Conservation (phyloP, 2,797 vertebrate genomes). For the Accipiter superciliosus region DNA sequence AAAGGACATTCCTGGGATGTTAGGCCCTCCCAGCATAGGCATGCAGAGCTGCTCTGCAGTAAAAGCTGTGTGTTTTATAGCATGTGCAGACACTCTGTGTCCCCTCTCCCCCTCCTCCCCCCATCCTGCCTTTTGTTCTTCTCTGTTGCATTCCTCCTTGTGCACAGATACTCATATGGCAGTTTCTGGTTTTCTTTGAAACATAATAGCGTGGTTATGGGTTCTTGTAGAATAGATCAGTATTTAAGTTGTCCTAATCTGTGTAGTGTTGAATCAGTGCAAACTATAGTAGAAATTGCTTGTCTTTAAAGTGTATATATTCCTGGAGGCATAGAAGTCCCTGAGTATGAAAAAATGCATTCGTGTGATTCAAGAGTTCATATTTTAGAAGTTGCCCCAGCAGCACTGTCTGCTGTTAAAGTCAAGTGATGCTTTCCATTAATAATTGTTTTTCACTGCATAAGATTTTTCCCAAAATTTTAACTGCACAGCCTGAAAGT, state of each 20-base stretch:
- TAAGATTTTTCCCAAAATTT: not conserved
- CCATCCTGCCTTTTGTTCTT: not conserved
- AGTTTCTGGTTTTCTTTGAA: not conserved
- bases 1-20: not conserved
- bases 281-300: not conserved
- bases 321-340: not conserved
- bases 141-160: not conserved
- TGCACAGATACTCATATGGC: not conserved
- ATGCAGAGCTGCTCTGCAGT: not conserved
- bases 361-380: not conserved
- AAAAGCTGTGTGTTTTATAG: not conserved
- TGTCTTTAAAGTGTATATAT: not conserved
- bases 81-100: not conserved
- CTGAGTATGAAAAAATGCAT: not conserved
- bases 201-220: accelerated
- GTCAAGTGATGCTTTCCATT: not conserved
- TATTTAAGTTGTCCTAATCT: not conserved
- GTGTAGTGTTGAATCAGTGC: not conserved
- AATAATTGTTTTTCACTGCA: not conserved
- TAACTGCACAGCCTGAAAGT: not conserved
- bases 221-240: not conserved
- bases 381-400: not conserved
- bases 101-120: not conserved
- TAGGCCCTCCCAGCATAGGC: not conserved
- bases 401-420: not conserved